Percentiles rank a stretch among this genome's conserved stretches.
phyloP scores from a whole-genome alignment of 64 coral and sea anemone species.

The Pocillopora damicornis region DNA sequence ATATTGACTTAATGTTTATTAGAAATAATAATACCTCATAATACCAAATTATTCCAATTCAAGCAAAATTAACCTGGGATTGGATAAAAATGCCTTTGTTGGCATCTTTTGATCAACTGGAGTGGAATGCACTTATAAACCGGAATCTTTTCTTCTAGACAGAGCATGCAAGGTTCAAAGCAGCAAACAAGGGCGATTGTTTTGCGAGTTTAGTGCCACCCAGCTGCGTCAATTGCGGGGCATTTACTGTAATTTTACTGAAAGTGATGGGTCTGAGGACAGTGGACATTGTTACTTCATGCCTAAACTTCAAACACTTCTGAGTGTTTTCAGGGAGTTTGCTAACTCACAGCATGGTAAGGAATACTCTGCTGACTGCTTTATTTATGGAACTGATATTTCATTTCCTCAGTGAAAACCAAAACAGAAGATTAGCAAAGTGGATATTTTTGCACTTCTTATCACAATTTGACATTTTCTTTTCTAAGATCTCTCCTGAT shows the following conservation, averaged over 20 bases:
- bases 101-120: too few relatives aligned
- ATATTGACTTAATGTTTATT: too few relatives aligned
- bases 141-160: slow-evolving; percentile 16
- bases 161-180: slow-evolving; percentile 57
- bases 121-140: too few relatives aligned
- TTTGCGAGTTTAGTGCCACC: slow-evolving; percentile 52
- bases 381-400: too few relatives aligned
- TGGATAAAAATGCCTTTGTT: too few relatives aligned
- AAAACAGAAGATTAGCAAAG: too few relatives aligned
- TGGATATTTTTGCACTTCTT: too few relatives aligned
- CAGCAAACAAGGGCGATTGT: slow-evolving; percentile 1
- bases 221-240: slow-evolving; percentile 66
- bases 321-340: slow-evolving; percentile 54
- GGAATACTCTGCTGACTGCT: neutral
- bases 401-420: too few relatives aligned
- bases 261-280: slow-evolving; percentile 7
- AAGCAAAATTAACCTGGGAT: too few relatives aligned
- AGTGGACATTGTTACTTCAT: slow-evolving; percentile 51
- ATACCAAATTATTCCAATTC: too few relatives aligned
- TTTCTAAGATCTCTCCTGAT: neutral
- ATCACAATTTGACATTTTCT: too few relatives aligned
- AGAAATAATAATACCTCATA: too few relatives aligned
- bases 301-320: slow-evolving; percentile 74
- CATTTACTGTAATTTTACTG: slow-evolving; percentile 65
- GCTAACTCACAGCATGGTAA: neutral